Evolutionary conservation across 2,113 vertebrate genomes (phyloP).

Genomic region (Eublepharis macularius): DNA sequence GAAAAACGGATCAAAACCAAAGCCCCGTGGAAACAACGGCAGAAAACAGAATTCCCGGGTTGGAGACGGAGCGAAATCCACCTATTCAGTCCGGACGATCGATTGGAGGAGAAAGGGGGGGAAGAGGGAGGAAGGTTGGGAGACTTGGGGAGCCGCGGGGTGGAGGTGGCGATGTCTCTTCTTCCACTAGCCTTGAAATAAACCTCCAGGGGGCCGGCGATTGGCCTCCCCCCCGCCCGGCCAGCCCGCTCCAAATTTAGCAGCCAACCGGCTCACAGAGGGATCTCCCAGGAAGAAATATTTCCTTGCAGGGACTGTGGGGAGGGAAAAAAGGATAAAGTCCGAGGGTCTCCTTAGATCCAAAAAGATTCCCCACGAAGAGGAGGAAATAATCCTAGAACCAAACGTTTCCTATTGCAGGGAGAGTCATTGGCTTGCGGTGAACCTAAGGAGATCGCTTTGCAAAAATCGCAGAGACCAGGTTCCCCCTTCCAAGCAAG

Average conservation of each 20-base stretch:
- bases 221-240: neutral
- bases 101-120: neutral
- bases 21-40: neutral
- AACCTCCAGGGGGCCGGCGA: neutral
- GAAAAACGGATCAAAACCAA: neutral
- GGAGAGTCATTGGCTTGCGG: neutral
- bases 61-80: neutral
- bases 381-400: constrained; percentile 7
- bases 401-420: no score
- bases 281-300: constrained; percentile 1
- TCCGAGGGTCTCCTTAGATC: constrained; percentile 39
- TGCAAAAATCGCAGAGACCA: neutral
- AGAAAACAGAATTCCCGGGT: neutral
- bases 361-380: constrained; percentile 11
- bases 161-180: neutral
- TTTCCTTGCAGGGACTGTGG: constrained; percentile 29
- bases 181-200: neutral
- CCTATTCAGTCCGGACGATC: neutral
- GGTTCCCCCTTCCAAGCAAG: neutral
- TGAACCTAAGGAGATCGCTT: no score
- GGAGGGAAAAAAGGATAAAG: neutral
- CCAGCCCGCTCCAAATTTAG: constrained; percentile 32
- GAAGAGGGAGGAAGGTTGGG: neutral
- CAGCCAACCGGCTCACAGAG: neutral
- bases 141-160: neutral